A percentile compares a stretch with the other conserved stretches of the same genome.
These are phyloP conservation scores for Apodemus sylvaticus DNA, from an alignment of 2,113 vertebrate species.

Conservation along the genomic window DNA sequence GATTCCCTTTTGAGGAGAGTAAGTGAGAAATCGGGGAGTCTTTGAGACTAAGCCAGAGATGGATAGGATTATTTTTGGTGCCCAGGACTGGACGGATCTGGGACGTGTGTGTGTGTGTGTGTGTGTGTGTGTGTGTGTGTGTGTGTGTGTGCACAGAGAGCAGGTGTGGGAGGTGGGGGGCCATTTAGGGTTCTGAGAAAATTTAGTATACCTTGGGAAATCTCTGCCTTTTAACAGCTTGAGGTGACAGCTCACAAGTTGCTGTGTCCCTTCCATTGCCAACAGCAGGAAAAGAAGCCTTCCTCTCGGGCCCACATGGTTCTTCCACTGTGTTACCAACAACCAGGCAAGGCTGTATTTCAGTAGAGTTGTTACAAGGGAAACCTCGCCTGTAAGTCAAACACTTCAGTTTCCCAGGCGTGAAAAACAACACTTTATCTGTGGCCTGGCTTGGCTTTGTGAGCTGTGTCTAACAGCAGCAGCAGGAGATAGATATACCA, in stretches of 20 bases:
- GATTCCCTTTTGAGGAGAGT: not conserved
- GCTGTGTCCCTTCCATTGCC: not conserved
- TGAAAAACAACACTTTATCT: slow-evolving; percentile 73
- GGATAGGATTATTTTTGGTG: too few species aligned
- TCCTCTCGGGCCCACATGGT: not conserved
- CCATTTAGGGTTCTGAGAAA: not conserved
- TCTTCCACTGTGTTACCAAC: slow-evolving; percentile 36
- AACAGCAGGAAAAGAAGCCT: rapidly evolving
- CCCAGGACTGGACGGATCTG: not conserved
- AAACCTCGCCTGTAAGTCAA: slow-evolving; percentile 69
- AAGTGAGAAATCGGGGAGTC: too few species aligned
- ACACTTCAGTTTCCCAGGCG: slow-evolving; percentile 68
- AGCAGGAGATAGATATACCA: slow-evolving; percentile 51
- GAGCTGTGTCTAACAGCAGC: slow-evolving; percentile 67
- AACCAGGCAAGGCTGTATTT: slow-evolving; percentile 65
- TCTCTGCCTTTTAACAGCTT: not conserved
- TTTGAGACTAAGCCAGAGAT: not conserved
- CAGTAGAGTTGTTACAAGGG: slow-evolving; percentile 70
- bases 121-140: too few species aligned
- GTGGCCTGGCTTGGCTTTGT: slow-evolving; percentile 66
- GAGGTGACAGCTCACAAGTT: not conserved
- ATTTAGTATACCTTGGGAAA: rapidly evolving
- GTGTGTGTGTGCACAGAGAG: too few species aligned
- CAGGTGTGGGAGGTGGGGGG: too few species aligned
- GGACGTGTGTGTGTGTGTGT: not conserved